Conservation (phyloP, 2,113 vertebrate genomes). For the Lagopus leucura region DNA sequence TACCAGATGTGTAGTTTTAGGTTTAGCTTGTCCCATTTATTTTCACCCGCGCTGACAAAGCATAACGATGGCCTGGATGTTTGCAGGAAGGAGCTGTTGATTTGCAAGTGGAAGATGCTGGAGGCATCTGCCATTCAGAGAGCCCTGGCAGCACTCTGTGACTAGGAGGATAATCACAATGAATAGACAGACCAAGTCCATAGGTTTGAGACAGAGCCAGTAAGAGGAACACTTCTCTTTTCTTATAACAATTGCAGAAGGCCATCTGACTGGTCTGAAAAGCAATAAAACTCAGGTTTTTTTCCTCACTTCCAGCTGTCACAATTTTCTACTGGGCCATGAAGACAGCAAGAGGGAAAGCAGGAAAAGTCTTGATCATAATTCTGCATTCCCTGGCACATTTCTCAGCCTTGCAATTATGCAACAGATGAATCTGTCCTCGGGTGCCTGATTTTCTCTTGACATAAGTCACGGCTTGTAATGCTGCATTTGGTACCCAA, state of each 20-base stretch:
- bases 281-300: background rate
- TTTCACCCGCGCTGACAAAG: background rate
- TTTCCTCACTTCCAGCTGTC: background rate
- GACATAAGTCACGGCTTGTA: background rate
- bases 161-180: rapidly evolving
- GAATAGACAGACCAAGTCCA: background rate
- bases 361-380: background rate
- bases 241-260: background rate
- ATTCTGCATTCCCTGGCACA: constrained; percentile 6
- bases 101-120: background rate
- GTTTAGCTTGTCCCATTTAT: background rate
- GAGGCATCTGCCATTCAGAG: background rate
- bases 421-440: constrained; percentile 9
- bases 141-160: background rate
- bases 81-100: background rate
- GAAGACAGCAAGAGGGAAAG: background rate
- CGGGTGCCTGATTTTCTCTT: background rate
- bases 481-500: background rate
- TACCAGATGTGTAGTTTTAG: background rate
- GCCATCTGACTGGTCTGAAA: background rate
- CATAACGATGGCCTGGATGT: rapidly evolving
- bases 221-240: background rate
- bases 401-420: background rate
- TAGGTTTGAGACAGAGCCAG: background rate
- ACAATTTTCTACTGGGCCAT: background rate